Conservation (phyloP, 2,888 invertebrate species). For the Melieria crassipennis region DNA sequence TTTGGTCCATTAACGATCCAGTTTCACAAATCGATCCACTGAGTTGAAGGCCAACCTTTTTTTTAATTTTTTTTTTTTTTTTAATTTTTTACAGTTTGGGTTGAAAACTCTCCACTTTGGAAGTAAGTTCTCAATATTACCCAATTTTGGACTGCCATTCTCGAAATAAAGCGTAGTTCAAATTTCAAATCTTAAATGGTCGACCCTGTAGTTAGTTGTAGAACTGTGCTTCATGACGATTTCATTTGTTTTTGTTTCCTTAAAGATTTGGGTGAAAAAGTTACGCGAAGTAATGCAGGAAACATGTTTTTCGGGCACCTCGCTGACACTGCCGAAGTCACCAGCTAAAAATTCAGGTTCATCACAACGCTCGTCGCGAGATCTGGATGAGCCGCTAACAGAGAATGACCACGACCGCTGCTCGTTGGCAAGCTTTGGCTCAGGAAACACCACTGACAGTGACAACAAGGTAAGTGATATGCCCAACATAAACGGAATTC, state of each 20-base stretch:
- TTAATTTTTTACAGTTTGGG: too few species aligned
- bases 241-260: neutral
- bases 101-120: too few species aligned
- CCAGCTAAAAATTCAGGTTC: slow-evolving; percentile 73
- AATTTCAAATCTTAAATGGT: too few species aligned
- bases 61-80: too few species aligned
- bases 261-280: slow-evolving; percentile 88
- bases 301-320: slow-evolving; percentile 90
- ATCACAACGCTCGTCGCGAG: slow-evolving; percentile 71
- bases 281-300: slow-evolving; percentile 95
- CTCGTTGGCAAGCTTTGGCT: slow-evolving; percentile 90
- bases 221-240: neutral
- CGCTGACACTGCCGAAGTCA: slow-evolving; percentile 81
- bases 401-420: slow-evolving; percentile 91
- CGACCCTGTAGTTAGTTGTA: too few species aligned
- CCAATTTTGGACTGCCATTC: too few species aligned
- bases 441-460: slow-evolving; percentile 93
- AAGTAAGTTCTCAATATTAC: too few species aligned
- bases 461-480: slow-evolving; percentile 80
- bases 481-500: too few species aligned
- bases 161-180: too few species aligned
- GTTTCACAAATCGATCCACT: too few species aligned
- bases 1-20: too few species aligned
- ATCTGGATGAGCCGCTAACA: slow-evolving; percentile 88
- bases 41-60: too few species aligned